Percentiles rank a stretch among this genome's conserved stretches.
These are phyloP conservation scores for Leucania comma DNA, from an alignment of 2,888 invertebrate species.

Conservation along the genomic window DNA sequence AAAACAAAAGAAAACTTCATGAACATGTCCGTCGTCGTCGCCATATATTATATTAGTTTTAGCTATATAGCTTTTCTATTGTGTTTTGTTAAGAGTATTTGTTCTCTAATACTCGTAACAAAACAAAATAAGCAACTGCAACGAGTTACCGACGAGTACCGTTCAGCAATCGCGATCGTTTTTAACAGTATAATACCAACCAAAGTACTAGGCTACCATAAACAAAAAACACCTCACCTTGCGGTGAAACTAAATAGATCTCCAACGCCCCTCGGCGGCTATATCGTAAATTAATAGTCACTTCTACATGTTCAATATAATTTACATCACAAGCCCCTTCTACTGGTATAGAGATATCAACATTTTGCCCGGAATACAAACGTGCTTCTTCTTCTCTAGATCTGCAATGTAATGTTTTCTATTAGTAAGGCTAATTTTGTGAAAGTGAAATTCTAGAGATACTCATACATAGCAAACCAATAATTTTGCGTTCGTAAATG, in stretches of 20 bases:
- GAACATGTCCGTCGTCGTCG: background rate
- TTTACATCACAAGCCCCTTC: constrained; percentile 91
- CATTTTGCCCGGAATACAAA: constrained; percentile 72
- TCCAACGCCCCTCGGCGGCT: constrained; percentile 94
- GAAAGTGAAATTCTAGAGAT: constrained; percentile 9
- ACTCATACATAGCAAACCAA: too few relatives aligned
- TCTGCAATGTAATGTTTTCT: constrained; percentile 44
- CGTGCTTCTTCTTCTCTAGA: constrained; percentile 41
- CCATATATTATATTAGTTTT: too few relatives aligned
- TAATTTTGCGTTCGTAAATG: too few relatives aligned
- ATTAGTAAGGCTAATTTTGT: background rate
- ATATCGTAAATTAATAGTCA: constrained; percentile 93
- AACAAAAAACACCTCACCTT: constrained; percentile 87
- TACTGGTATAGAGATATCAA: constrained; percentile 86
- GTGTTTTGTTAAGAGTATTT: too few relatives aligned
- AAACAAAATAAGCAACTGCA: background rate
- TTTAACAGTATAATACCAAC: constrained; percentile 66
- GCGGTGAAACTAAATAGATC: constrained; percentile 94
- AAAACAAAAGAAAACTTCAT: constrained; percentile 3
- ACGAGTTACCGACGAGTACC: constrained; percentile 19
- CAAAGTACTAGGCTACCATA: constrained; percentile 70
- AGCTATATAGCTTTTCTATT: too few relatives aligned
- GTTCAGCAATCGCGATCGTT: constrained; percentile 38
- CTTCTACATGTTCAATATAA: constrained; percentile 96
- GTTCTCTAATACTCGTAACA: too few relatives aligned